A percentile compares a stretch with the other conserved stretches of the same genome.
Evolutionary conservation across 2,888 invertebrate genomes (phyloP).

Genomic region (Cryptophagus acutangulus): DNA sequence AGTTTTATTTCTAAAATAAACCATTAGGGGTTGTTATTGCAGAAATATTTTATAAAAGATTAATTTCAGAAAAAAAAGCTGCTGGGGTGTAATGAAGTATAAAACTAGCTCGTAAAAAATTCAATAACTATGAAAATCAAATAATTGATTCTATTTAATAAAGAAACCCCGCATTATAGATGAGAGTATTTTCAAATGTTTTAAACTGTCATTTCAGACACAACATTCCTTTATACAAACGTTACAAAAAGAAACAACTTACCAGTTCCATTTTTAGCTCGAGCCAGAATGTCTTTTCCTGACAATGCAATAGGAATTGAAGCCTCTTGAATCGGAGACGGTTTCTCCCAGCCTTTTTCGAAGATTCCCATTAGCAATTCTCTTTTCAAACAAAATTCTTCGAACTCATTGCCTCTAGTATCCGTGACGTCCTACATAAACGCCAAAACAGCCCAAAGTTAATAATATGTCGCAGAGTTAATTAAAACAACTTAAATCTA

Average conservation of each 20-base stretch:
- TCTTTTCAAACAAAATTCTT: conserved; percentile 96
- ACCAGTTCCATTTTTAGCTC: conserved; percentile 99
- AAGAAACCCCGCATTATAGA: neutral
- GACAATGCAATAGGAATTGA: conserved; percentile 97
- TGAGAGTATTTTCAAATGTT: neutral
- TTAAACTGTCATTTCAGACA: too few relatives aligned
- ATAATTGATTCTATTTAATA: conserved; percentile 8
- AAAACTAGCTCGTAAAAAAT: too few relatives aligned
- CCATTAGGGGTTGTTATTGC: too few relatives aligned
- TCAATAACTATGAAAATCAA: too few relatives aligned
- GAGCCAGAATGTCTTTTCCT: conserved; percentile 95
- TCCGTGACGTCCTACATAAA: conserved; percentile 94
- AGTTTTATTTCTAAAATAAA: too few relatives aligned
- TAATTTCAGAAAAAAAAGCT: too few relatives aligned
- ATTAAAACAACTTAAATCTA: conserved; percentile 7
- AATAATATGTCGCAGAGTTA: too few relatives aligned
- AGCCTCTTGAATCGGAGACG: conserved; percentile 98
- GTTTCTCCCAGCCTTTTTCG: conserved; percentile 99
- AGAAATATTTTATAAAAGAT: too few relatives aligned
- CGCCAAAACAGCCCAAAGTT: conserved; percentile 10
- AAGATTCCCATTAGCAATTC: conserved; percentile 99
- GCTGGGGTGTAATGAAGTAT: too few relatives aligned
- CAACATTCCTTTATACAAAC: too few relatives aligned
- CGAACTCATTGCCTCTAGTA: conserved; percentile 98
- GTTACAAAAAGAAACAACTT: conserved; percentile 12